Evolutionary conservation across 2,797 vertebrate genomes (phyloP).

Genomic region (Anableps anableps): DNA sequence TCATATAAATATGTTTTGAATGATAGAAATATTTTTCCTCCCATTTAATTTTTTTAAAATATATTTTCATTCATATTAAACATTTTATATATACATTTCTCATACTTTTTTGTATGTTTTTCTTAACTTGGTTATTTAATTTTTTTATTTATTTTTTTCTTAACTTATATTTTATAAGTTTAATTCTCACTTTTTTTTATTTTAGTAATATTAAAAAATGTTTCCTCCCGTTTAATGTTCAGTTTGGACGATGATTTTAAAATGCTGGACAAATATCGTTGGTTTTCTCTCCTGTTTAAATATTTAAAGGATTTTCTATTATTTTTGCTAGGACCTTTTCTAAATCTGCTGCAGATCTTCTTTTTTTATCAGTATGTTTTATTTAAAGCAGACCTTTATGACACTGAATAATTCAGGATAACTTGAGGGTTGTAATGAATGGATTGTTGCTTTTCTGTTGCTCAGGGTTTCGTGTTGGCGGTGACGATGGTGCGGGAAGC

Average conservation of each 20-base stretch:
- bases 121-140: too few relatives aligned
- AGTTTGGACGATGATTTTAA: background rate
- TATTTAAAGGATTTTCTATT: too few relatives aligned
- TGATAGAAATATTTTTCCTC: background rate
- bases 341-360: background rate
- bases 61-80: background rate
- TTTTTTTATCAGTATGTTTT: background rate
- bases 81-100: background rate
- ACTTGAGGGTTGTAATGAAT: background rate
- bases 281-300: too few relatives aligned
- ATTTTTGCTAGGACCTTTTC: background rate
- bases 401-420: too few relatives aligned
- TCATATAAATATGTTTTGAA: background rate
- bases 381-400: background rate
- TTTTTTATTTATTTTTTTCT: background rate
- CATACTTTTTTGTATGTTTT: background rate
- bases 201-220: background rate
- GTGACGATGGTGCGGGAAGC: slow-evolving; percentile 95
- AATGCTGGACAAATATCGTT: too few relatives aligned
- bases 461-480: slow-evolving; percentile 92
- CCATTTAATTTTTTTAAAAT: background rate
- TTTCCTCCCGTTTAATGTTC: background rate
- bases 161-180: background rate
- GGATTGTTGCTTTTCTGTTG: background rate
- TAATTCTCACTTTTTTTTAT: background rate